Evolutionary conservation across 2,888 invertebrate genomes (phyloP), one percentile per base, ranked within the genome.

Genomic region (Lycia hirtaria): DNA sequence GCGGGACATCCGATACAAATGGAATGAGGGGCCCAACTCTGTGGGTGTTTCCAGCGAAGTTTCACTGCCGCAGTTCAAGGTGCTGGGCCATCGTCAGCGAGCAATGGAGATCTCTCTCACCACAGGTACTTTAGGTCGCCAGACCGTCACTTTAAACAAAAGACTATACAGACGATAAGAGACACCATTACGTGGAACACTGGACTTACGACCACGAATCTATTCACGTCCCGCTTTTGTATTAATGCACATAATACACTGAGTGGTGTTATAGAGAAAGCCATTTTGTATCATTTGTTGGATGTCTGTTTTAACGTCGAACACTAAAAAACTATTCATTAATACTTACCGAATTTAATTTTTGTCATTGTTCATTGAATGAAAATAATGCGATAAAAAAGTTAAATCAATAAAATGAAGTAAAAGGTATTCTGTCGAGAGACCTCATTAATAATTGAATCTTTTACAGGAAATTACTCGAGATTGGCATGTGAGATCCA

Each of bases 51-150:
- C 97, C 93, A 96, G 96, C 93, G 97, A 98, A 93, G 97, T 98
- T 93, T 97, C 97, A 85, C 96, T 98, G 92, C 98, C 98, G 92
- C 98, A 98, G 94, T 98, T 98, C 96, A 97, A 98, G 95, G 98
- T 98, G 92, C 96, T 98, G 93, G 98, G 98, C 85, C 97, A 98
- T 94, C 96, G 97, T 82, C 98, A 98, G 94, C 96, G 97, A 87
- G 97, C 96, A 84, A 97, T 97, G 96, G 97, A 97, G 94, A 97
- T 98, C 94, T 97, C 97, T 93, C 96, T 98, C 86, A 97, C 97
- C 90, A 98, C 98, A 96, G 98, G 98, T 98, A 97, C 92, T 72
- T 78, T 70, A 78, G 76, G 74, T 75, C 66, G 73, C 73, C 78
- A 81, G 80, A 50, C 48, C 30, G 32, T 92, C 90, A 77, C 70